Evolutionary conservation across 2,888 invertebrate genomes (phyloP), one percentile per base, ranked within the genome.

Genomic region (Habrosyne pyritoides): DNA sequence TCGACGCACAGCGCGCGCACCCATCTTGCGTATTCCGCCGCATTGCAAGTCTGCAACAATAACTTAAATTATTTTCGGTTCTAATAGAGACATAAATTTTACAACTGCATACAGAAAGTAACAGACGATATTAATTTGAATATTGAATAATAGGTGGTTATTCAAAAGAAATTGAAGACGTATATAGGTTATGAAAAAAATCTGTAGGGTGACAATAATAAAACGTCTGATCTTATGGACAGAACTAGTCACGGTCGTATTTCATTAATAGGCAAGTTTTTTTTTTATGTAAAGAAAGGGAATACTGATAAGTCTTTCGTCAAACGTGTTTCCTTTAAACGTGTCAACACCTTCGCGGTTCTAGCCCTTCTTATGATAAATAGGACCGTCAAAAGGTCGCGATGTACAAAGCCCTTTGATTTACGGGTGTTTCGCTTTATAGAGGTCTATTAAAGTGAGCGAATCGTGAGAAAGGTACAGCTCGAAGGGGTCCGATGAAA

Each of bases 1-100:
- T 96, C 96, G 63, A 95, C 94, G 53, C 96, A 96, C 61, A 96
- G 93, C 55, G 95, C 95, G 73, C 95, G 94, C 73, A 95, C 95
- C 96, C 96, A 96, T 57, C 95, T 93, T 84, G 95, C 94, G 84
- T 95, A 96, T 71, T 94, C 94, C 71, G 94, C 93, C 81, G 95
- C 95, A 76, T 93, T 95, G 84, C 94, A 94, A 77, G 95, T 94
- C 96, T 96, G 93, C 54, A 94, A 94, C 84, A 84, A 89, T 67
- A 73, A 60, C 57, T 49, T 67, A 66, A 67, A 69, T 75, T 68
- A 69, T 65, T 65, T 54, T 50, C 21, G 58, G 47, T 42, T 47
- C 55, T 59, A 60, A 72, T 59, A 67, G 60, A 73, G 66, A 57
- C 64, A 58, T 66, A 55, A 60, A 64, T 76, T 74, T 77, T 78